These are phyloP conservation scores for Meleagris gallopavo DNA, from an alignment of 2,113 vertebrate genomes.

Conservation along the genomic window DNA sequence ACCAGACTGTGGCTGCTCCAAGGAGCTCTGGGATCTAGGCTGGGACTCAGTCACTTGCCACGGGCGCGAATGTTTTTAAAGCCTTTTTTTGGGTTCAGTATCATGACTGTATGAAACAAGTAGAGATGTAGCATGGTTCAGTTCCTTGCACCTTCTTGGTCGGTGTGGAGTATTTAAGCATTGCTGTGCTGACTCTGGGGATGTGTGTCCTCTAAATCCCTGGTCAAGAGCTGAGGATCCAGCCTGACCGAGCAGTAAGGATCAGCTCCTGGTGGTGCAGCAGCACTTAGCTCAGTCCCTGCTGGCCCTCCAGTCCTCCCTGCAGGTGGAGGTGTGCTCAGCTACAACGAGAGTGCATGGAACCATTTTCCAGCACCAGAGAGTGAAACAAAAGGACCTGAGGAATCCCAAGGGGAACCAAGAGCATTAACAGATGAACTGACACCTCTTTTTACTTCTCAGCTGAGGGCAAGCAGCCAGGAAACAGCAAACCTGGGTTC, in stretches of 20 bases:
- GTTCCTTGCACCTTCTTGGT: not conserved
- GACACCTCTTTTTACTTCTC: not conserved
- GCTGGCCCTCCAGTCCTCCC: rapidly evolving
- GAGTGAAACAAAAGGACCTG: not conserved
- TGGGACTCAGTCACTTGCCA: rapidly evolving
- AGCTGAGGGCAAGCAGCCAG: not conserved
- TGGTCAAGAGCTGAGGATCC: not conserved
- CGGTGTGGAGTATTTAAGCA: not conserved
- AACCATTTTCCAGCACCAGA: not conserved
- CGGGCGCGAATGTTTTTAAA: not conserved
- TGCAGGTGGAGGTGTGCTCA: not conserved
- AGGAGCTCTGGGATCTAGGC: not conserved
- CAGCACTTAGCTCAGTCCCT: not conserved
- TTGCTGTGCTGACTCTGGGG: not conserved
- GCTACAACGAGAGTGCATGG: not conserved
- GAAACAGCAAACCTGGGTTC: not conserved
- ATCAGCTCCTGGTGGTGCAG: not conserved
- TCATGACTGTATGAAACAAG: not conserved
- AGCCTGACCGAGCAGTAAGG: rapidly evolving
- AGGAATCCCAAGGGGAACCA: not conserved
- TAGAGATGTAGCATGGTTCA: rapidly evolving
- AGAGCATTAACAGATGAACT: not conserved
- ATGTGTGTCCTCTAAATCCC: not conserved
- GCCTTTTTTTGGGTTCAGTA: not conserved
- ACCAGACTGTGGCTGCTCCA: not conserved